Conservation (phyloP, 2,113 vertebrate genomes). For the Amazona vittata region DNA sequence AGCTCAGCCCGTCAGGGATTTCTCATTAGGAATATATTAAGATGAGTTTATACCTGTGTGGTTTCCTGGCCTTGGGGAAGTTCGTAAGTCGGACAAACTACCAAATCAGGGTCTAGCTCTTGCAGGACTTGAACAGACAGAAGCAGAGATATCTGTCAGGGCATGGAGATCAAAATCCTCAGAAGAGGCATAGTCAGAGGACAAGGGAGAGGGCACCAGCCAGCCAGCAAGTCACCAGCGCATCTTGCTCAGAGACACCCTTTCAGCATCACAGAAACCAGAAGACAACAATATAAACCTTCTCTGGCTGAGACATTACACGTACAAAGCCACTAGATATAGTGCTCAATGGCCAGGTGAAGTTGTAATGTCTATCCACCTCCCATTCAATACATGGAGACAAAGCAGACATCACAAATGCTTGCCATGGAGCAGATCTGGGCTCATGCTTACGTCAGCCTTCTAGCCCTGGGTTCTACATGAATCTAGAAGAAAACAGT, state of each 20-base stretch:
- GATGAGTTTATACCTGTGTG: constrained; percentile 80
- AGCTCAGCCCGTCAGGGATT: constrained; percentile 78
- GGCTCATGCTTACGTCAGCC: neutral
- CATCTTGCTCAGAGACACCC: neutral
- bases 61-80: constrained; percentile 79
- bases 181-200: neutral
- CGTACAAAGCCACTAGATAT: neutral
- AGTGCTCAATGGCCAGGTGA: neutral
- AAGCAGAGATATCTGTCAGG: neutral
- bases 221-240: neutral
- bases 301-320: neutral
- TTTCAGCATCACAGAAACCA: neutral
- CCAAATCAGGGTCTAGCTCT: constrained; percentile 15
- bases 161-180: neutral
- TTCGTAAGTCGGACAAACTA: constrained; percentile 80
- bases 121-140: neutral
- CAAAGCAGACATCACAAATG: neutral
- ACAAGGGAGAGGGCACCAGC: neutral
- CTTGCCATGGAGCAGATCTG: neutral
- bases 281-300: neutral
- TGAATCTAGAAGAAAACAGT: neutral
- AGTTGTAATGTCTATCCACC: neutral
- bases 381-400: neutral
- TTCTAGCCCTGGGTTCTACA: neutral
- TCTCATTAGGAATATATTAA: constrained; percentile 84